Base-by-base conservation (phyloP, 2,113 vertebrate species). In the Spermophilus dauricus region DNA sequence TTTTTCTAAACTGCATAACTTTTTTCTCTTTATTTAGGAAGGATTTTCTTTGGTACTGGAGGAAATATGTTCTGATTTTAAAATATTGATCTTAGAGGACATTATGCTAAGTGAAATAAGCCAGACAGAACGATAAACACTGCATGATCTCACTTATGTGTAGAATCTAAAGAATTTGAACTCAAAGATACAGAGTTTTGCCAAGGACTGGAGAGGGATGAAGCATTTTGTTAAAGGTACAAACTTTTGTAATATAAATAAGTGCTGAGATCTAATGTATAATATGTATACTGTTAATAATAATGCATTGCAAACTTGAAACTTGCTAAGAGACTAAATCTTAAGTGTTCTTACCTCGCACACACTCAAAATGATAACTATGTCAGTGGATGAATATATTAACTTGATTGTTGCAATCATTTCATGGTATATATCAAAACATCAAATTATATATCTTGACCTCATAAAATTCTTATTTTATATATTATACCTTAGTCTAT, bases 11-110 rank as follows among this genome's bases (percentile, higher is more conserved):
- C 4, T 83, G 8, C 9, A 76, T 86, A 17, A 13, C 26, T 73
- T 30, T 82, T n/a, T 48, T 75, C 16, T 45, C 32, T 72, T 86
- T 56, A 48, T 32, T 65, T 58, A 90, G 53, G 48, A 30, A 61
- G 7, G 11, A 77, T 90, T 92, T 77, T 67, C 26, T 87, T 90
- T 75, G 45, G 20, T 39, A 78, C 7, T 63, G 10, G 42, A 90
- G 53, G 30, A 86, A 75, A 94, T 90, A 45, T 34, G 75, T 87
- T 94, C 63, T 82, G 37, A 84, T 83, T 92, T 86, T 3, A 93
- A 94, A 94, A 83, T 69, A 86, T 28, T 45, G 20, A 72, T 45
- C 53, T 32, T 75, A 37, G 53, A 73, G 26, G 53, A 72, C 34
- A 82, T 75, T 65, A 58, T 56, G n/a, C 45, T 84, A 76, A 89